These are phyloP conservation scores for Furnarius figulus DNA, from an alignment of 2,113 vertebrate species.

Conservation along the genomic window DNA sequence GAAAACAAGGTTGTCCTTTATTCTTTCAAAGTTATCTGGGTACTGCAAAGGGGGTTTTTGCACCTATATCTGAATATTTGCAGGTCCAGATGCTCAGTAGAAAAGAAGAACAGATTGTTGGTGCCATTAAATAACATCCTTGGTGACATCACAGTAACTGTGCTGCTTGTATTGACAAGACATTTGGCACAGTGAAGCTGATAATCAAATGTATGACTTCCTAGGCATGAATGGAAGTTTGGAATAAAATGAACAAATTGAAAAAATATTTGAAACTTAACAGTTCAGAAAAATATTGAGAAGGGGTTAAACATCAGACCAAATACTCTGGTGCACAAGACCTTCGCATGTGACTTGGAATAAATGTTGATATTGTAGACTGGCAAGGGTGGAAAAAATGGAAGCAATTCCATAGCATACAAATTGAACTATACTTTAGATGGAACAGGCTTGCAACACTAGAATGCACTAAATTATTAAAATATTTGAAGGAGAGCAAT, in stretches of 20 bases:
- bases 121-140: not conserved
- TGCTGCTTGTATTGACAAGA: not conserved
- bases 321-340: not conserved
- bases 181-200: not conserved
- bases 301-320: not conserved
- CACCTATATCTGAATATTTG: not conserved
- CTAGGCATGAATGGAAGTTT: not conserved
- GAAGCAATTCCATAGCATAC: not conserved
- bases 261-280: not conserved
- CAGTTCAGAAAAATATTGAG: not conserved
- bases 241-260: not conserved
- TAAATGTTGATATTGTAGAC: not conserved
- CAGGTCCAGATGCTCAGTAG: not conserved
- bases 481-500: slow-evolving; percentile 67
- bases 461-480: slow-evolving; percentile 52
- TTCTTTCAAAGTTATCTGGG: not conserved
- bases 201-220: not conserved
- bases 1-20: not conserved
- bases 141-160: rapidly evolving
- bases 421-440: slow-evolving; percentile 29
- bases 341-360: not conserved
- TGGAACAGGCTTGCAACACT: slow-evolving; percentile 51
- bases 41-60: not conserved
- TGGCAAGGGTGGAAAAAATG: not conserved
- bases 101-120: not conserved